Evolutionary conservation across 2,113 vertebrate species (phyloP).

Genomic region (Ciconia boyciana): DNA sequence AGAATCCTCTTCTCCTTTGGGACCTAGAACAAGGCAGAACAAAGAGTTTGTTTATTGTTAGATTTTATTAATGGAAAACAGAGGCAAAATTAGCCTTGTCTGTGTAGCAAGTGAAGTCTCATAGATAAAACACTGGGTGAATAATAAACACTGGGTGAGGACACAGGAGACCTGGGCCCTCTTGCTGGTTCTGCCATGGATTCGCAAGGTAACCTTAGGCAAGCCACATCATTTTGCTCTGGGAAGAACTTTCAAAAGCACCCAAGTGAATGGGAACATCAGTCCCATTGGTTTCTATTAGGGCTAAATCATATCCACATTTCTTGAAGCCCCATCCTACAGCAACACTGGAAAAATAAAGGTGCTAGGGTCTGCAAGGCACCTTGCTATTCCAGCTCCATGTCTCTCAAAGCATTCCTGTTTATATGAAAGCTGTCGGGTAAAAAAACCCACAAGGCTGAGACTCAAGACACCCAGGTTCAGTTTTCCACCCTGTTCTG

Average conservation of each 20-base stretch:
- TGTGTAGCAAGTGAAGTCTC: not conserved
- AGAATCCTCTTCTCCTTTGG: conserved; percentile 89
- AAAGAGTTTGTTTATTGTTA: not conserved
- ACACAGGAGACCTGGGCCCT: not conserved
- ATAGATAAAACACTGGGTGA: not conserved
- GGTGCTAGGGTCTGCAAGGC: not conserved
- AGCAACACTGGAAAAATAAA: not conserved
- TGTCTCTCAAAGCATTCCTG: not conserved
- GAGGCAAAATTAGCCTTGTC: not conserved
- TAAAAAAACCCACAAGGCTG: not conserved
- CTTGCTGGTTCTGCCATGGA: not conserved
- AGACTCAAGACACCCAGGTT: not conserved
- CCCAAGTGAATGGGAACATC: not conserved
- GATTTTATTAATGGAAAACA: not conserved
- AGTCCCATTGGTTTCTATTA: not conserved
- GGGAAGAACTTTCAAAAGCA: not conserved
- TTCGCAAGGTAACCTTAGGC: not conserved
- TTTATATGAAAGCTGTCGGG: not conserved
- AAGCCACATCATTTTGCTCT: not conserved
- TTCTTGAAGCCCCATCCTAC: not conserved
- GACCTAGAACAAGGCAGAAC: conserved; percentile 65
- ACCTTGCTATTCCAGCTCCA: not conserved
- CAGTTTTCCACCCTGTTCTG: not conserved
- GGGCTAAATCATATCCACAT: not conserved
- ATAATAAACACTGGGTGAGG: not conserved